Conservation (phyloP, 2,797 vertebrate genomes). For the Leucoraja ocellata region DNA sequence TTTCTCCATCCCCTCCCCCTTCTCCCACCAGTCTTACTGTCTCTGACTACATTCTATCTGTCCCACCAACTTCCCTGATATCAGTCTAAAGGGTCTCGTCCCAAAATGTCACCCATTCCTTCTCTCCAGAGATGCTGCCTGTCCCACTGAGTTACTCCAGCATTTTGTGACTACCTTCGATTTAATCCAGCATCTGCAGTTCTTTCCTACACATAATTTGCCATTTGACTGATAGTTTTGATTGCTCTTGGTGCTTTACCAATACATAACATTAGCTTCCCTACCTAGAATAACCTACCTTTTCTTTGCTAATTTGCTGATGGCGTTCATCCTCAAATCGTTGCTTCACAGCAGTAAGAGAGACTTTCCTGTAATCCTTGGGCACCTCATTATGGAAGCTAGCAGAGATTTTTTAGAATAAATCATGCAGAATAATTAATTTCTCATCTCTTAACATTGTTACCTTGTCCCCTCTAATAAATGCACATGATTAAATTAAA, state of each 20-base stretch:
- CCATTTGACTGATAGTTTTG: too few relatives aligned
- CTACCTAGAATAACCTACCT: constrained; percentile 53
- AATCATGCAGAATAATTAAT: background rate
- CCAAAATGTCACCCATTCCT: too few relatives aligned
- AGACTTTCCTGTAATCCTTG: constrained; percentile 86
- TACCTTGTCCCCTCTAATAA: background rate
- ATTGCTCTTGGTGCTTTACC: background rate
- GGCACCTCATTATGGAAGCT: constrained; percentile 88
- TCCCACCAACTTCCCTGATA: too few relatives aligned
- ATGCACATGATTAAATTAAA: constrained; percentile 10
- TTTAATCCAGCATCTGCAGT: too few relatives aligned
- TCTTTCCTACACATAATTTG: background rate
- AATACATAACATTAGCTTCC: background rate
- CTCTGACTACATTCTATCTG: too few relatives aligned
- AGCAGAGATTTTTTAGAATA: constrained; percentile 36
- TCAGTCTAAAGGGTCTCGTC: too few relatives aligned
- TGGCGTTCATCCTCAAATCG: constrained; percentile 84
- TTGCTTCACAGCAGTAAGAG: constrained; percentile 86
- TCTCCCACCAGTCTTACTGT: too few relatives aligned
- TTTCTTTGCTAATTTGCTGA: constrained; percentile 77
- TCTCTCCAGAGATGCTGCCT: too few relatives aligned
- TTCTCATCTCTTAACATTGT: background rate
- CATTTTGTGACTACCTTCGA: too few relatives aligned
- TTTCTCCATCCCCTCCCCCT: too few relatives aligned
- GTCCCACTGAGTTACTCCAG: too few relatives aligned